These are phyloP conservation scores for Drosophila testacea DNA, from an alignment of 2,888 invertebrate genomes.

Conservation along the genomic window DNA sequence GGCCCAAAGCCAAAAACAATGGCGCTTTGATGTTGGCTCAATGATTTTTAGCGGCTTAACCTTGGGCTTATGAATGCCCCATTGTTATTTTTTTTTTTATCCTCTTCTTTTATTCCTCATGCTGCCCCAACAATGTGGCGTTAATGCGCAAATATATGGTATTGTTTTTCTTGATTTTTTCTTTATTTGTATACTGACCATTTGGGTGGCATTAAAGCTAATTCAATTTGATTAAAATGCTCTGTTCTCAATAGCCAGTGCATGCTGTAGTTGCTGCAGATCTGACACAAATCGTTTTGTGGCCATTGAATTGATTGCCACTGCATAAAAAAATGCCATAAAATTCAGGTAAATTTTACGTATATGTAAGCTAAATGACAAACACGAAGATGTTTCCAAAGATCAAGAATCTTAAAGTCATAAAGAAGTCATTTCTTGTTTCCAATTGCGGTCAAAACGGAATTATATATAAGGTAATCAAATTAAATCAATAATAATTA, in stretches of 20 bases:
- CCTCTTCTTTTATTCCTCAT: neutral
- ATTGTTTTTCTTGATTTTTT: slow-evolving; percentile 23
- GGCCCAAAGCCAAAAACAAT: slow-evolving; percentile 64
- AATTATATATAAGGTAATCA: neutral
- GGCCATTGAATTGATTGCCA: slow-evolving; percentile 39
- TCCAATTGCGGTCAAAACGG: neutral
- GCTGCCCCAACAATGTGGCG: slow-evolving; percentile 56
- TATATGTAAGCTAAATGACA: neutral
- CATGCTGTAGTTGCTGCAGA: slow-evolving; percentile 22
- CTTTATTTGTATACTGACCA: slow-evolving; percentile 34
- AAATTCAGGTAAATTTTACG: slow-evolving; percentile 15
- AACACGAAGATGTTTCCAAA: neutral
- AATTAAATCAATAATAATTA: neutral
- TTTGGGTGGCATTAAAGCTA: slow-evolving; percentile 48
- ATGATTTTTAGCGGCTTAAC: slow-evolving; percentile 79
- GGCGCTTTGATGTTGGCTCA: slow-evolving; percentile 72
- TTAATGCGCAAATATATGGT: slow-evolving; percentile 63
- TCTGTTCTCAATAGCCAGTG: slow-evolving; percentile 1
- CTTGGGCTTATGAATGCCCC: slow-evolving; percentile 73
- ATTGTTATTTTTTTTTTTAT: slow-evolving; percentile 60
- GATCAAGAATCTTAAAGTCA: neutral
- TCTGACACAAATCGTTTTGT: slow-evolving; percentile 56
- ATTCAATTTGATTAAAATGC: slow-evolving; percentile 67
- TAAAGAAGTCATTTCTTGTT: neutral
- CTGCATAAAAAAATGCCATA: slow-evolving; percentile 32